Percentiles rank a stretch among this genome's conserved stretches.
phyloP scores from a whole-genome alignment of 1,140 invertebrate genomes.

The Bathynomus jamesi region DNA sequence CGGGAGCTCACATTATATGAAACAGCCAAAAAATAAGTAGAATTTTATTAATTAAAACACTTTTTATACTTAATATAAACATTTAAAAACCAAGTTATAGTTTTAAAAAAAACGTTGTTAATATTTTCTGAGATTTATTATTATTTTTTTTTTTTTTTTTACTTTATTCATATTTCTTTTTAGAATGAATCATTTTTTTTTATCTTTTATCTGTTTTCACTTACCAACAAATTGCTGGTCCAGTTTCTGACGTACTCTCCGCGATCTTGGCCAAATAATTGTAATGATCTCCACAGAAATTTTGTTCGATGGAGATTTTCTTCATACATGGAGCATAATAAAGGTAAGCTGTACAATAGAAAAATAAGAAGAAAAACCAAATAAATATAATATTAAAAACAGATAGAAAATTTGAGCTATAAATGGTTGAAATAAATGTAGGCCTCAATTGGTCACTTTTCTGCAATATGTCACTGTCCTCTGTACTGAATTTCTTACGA shows the following conservation, averaged over 20 bases:
- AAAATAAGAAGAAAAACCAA: not conserved
- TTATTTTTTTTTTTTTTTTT: too few relatives aligned
- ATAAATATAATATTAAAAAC: not conserved
- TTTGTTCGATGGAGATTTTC: not conserved
- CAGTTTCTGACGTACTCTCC: not conserved
- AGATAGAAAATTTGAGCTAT: not conserved
- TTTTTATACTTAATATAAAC: too few relatives aligned
- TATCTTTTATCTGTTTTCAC: too few relatives aligned
- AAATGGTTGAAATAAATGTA: not conserved
- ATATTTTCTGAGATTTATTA: too few relatives aligned
- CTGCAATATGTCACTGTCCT: not conserved
- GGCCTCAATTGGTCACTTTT: not conserved
- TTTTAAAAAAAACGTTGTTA: too few relatives aligned
- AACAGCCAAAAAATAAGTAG: too few relatives aligned
- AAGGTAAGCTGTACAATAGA: slow-evolving; percentile 4
- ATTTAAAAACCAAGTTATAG: too few relatives aligned
- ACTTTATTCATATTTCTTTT: too few relatives aligned
- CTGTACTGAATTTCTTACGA: not conserved
- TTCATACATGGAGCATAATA: slow-evolving; percentile 10
- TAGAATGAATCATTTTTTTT: too few relatives aligned
- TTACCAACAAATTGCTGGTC: too few relatives aligned
- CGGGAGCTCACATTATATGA: too few relatives aligned
- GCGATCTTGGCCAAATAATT: slow-evolving; percentile 10
- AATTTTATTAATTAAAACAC: too few relatives aligned
- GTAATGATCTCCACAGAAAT: slow-evolving; percentile 14